phyloP scores from a whole-genome alignment of 1,140 invertebrate species.

The Palaemon carinicauda region DNA sequence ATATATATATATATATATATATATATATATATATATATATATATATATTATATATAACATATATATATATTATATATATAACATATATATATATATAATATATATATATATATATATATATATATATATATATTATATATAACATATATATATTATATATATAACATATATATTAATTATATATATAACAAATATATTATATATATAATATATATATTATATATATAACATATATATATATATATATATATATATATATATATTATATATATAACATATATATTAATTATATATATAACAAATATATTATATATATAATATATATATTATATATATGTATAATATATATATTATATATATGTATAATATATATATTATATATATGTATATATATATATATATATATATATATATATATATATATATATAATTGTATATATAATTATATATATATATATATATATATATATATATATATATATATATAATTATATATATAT shows the following conservation, averaged over 20 bases:
- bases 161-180: not conserved
- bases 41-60: too few species aligned
- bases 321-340: too few species aligned
- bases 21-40: too few species aligned
- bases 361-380: not conserved
- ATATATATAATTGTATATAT: not conserved
- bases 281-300: not conserved
- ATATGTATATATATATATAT: not conserved
- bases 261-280: not conserved
- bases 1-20: too few species aligned
- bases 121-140: conserved; percentile 2
- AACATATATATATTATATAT: not conserved
- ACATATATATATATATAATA: too few species aligned
- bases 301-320: not conserved
- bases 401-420: not conserved
- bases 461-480: too few species aligned
- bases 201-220: too few species aligned
- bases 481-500: too few species aligned
- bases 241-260: not conserved
- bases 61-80: too few species aligned
- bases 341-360: too few species aligned
- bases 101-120: not conserved
- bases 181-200: not conserved
- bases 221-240: not conserved
- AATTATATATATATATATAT: not conserved